Evolutionary conservation across 2,888 invertebrate species (phyloP).

Genomic region (Chaitophorus viminalis): DNA sequence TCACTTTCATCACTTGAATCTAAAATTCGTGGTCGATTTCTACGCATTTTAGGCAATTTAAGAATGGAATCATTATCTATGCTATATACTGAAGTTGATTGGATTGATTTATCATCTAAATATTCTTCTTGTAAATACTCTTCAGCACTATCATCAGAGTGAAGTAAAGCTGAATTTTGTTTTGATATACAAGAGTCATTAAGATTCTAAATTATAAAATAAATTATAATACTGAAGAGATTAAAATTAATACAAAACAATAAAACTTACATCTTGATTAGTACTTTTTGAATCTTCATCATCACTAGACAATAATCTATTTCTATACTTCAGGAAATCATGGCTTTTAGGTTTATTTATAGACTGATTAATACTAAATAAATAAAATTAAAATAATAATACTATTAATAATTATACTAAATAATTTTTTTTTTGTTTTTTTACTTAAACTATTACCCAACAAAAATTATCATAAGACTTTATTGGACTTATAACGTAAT

Average conservation of each 20-base stretch:
- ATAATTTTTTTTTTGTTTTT: neutral
- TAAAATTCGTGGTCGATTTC: slow-evolving; percentile 7
- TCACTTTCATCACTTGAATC: slow-evolving; percentile 40
- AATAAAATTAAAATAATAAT: no score
- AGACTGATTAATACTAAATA: neutral
- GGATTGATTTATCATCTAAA: neutral
- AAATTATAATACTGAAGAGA: neutral
- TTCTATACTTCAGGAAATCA: slow-evolving; percentile 15
- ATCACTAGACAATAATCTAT: slow-evolving; percentile 7
- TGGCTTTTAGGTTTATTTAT: neutral
- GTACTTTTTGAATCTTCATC: slow-evolving; percentile 15
- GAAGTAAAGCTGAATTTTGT: neutral
- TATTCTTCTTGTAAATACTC: slow-evolving; percentile 1
- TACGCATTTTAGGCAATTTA: neutral
- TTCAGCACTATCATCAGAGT: neutral
- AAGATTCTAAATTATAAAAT: slow-evolving; percentile 25
- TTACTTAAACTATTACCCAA: neutral
- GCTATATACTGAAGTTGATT: neutral
- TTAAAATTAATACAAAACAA: neutral
- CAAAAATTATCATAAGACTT: neutral
- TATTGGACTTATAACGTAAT: neutral
- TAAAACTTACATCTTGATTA: slow-evolving; percentile 17
- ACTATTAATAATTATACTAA: no score
- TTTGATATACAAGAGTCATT: neutral
- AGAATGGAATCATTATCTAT: slow-evolving; percentile 12